phyloP scores from a whole-genome alignment of 2,888 invertebrate genomes.

The Drosophila buzzatii region DNA sequence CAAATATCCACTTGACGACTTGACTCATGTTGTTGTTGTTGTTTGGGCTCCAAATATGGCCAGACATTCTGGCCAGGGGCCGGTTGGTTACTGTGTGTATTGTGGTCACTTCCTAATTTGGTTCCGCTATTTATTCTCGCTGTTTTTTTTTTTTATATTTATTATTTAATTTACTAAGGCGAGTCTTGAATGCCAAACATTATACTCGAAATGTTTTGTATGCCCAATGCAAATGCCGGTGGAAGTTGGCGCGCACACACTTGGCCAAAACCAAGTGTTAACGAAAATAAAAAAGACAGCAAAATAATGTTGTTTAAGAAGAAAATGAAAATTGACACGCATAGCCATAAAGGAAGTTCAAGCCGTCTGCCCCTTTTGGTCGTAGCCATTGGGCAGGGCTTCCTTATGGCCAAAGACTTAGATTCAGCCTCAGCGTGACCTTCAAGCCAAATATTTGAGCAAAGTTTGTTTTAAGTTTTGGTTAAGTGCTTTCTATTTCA shows the following conservation, averaged over 20 bases:
- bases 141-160: conserved; percentile 39
- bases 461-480: conserved; percentile 19
- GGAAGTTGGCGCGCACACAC: conserved; percentile 27
- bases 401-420: conserved; percentile 44
- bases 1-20: conserved; percentile 56
- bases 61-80: conserved; percentile 27
- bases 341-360: conserved; percentile 65
- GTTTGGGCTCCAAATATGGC: conserved; percentile 59
- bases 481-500: conserved; percentile 67
- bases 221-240: conserved; percentile 74
- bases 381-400: conserved; percentile 31
- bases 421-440: conserved; percentile 45
- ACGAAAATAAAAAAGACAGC: conserved; percentile 16
- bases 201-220: conserved; percentile 61
- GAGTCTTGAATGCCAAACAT: conserved; percentile 67
- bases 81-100: conserved; percentile 48
- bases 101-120: conserved; percentile 77
- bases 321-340: conserved; percentile 71
- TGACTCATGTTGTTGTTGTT: conserved; percentile 16
- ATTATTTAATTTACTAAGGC: conserved; percentile 69
- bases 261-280: conserved; percentile 24
- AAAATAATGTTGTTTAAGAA: conserved; percentile 26
- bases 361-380: conserved; percentile 35
- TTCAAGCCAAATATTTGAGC: conserved; percentile 55
- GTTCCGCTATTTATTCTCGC: conserved; percentile 71